phyloP scores from a whole-genome alignment of 2,888 invertebrate genomes.

The Baronia brevicornis region DNA sequence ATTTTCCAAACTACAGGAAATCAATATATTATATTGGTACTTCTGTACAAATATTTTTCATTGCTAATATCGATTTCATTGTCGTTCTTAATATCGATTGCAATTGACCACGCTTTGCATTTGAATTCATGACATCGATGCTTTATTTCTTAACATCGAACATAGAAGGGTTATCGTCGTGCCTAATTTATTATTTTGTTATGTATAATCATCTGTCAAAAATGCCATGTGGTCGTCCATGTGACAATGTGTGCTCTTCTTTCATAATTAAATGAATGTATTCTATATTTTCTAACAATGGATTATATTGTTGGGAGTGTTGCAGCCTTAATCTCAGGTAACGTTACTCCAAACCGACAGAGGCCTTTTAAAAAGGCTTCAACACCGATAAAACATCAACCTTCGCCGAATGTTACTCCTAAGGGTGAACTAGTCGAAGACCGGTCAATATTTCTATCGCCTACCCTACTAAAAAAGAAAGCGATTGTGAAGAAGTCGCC shows the following conservation, averaged over 20 bases:
- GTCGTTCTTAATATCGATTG: too few relatives aligned
- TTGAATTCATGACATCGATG: not conserved
- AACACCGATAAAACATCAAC: slow-evolving; percentile 62
- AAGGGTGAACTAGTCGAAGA: slow-evolving; percentile 59
- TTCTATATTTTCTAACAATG: slow-evolving; percentile 32
- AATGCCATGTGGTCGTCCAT: slow-evolving; percentile 12
- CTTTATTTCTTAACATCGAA: not conserved
- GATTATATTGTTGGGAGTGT: slow-evolving; percentile 75
- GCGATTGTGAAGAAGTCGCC: slow-evolving; percentile 65
- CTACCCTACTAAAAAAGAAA: slow-evolving; percentile 60
- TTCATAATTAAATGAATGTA: slow-evolving; percentile 1
- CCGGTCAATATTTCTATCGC: slow-evolving; percentile 61
- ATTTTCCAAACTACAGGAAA: too few relatives aligned
- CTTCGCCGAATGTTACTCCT: slow-evolving; percentile 62
- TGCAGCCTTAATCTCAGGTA: slow-evolving; percentile 75
- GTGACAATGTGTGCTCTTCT: not conserved
- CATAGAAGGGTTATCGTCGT: not conserved
- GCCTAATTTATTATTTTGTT: not conserved
- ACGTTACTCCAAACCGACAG: slow-evolving; percentile 71
- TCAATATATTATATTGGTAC: too few relatives aligned
- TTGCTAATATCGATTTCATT: too few relatives aligned
- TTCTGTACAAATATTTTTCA: too few relatives aligned
- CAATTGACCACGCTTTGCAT: too few relatives aligned
- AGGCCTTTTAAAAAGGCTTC: slow-evolving; percentile 54
- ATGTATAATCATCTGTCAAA: slow-evolving; percentile 12